A percentile compares a stretch with the other conserved stretches of the same genome.
phyloP scores from a whole-genome alignment of 1,140 invertebrate genomes.

The Calliopsis andreniformis region DNA sequence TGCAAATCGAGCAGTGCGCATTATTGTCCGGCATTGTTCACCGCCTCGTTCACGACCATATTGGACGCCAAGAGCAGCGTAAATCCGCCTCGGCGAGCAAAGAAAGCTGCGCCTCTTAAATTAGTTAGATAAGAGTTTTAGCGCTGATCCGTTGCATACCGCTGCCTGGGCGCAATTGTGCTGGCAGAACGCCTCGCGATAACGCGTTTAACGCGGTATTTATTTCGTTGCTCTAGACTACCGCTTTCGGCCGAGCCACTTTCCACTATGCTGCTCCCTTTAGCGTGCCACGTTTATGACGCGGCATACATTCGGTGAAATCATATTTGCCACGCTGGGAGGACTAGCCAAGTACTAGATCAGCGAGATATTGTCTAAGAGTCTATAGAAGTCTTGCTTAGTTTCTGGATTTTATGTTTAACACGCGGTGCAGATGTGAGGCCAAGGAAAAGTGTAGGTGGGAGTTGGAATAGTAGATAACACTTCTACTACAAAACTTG shows the following conservation, averaged over 20 bases:
- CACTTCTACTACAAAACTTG: too few relatives aligned
- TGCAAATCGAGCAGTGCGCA: conserved; percentile 56
- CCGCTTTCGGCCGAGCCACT: background rate
- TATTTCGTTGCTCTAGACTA: conserved; percentile 17
- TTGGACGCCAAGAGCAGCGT: conserved; percentile 42
- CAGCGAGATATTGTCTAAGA: background rate
- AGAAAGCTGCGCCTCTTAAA: conserved; percentile 47
- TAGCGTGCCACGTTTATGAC: background rate
- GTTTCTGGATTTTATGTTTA: too few relatives aligned
- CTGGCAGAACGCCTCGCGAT: conserved; percentile 10
- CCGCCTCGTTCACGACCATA: conserved; percentile 40
- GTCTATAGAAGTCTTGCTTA: too few relatives aligned
- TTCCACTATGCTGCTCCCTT: background rate
- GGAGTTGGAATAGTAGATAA: too few relatives aligned
- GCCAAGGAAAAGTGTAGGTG: too few relatives aligned
- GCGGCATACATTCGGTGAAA: background rate
- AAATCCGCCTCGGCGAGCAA: conserved; percentile 48
- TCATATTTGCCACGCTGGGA: background rate
- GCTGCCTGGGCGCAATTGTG: conserved; percentile 19
- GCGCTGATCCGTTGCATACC: conserved; percentile 13
- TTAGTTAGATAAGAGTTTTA: conserved; percentile 62
- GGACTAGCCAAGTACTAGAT: background rate
- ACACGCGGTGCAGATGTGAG: too few relatives aligned
- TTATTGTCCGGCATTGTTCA: conserved; percentile 61
- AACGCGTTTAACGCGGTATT: conserved; percentile 27